These are phyloP conservation scores for Dryas iulia DNA, from an alignment of 1,140 invertebrate genomes.

Conservation along the genomic window DNA sequence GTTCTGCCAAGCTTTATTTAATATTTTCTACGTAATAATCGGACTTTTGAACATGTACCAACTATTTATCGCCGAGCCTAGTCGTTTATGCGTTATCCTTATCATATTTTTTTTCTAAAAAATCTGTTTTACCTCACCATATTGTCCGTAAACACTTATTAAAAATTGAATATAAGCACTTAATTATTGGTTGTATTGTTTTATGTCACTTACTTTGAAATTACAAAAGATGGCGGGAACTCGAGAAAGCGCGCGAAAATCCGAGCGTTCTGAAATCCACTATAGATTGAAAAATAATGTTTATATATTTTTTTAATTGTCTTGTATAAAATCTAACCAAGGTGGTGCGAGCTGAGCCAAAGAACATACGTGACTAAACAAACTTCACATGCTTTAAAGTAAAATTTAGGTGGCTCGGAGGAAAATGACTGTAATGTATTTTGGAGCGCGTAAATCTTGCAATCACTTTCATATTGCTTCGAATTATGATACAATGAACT, in stretches of 20 bases:
- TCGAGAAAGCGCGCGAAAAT: conserved; percentile 30
- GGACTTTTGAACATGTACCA: conserved; percentile 33
- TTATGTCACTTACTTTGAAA: conserved; percentile 60
- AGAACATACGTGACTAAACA: conserved; percentile 67
- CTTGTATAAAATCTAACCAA: conserved; percentile 6
- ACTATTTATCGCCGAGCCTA: conserved; percentile 44
- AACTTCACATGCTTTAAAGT: conserved; percentile 60
- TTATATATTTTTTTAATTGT: conserved; percentile 12
- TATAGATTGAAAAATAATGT: conserved; percentile 4
- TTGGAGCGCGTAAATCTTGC: conserved; percentile 56
- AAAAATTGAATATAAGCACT: conserved; percentile 29
- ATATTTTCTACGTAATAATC: conserved; percentile 59
- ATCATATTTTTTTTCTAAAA: background rate
- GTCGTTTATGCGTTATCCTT: background rate
- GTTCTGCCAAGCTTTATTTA: conserved; percentile 63
- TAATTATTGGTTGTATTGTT: conserved; percentile 37
- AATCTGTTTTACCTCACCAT: conserved; percentile 12
- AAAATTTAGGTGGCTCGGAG: conserved; percentile 63
- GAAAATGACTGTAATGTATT: conserved; percentile 60
- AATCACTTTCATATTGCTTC: conserved; percentile 27
- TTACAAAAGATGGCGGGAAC: conserved; percentile 50
- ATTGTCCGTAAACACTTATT: conserved; percentile 1
- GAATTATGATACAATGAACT: conserved; percentile 34
- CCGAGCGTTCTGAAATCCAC: conserved; percentile 14
- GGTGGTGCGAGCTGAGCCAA: conserved; percentile 51